These are phyloP conservation scores for Fopius arisanus DNA, from an alignment of 1,140 invertebrate species.

Conservation along the genomic window DNA sequence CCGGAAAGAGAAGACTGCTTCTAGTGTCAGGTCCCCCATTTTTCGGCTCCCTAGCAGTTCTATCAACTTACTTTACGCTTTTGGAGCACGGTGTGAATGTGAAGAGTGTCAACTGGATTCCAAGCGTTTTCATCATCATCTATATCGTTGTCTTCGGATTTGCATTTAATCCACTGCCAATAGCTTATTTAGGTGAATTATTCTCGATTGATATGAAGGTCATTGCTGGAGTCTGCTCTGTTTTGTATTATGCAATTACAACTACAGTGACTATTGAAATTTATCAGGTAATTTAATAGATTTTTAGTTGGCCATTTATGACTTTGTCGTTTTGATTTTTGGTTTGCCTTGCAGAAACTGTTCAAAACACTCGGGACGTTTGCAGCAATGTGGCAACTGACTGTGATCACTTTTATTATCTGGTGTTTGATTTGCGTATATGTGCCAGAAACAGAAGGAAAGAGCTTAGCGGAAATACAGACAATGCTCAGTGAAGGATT, in stretches of 20 bases:
- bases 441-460: constrained; percentile 12
- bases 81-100: constrained; percentile 62
- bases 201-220: constrained; percentile 62
- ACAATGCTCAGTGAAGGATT: constrained; percentile 4
- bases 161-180: constrained; percentile 59
- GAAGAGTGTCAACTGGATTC: constrained; percentile 48
- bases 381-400: constrained; percentile 2
- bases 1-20: constrained; percentile 77
- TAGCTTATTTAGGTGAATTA: constrained; percentile 61
- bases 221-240: constrained; percentile 55
- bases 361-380: neutral
- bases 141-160: constrained; percentile 57
- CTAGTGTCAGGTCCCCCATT: constrained; percentile 73
- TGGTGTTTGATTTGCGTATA: neutral
- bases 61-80: constrained; percentile 74
- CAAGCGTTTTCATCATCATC: constrained; percentile 50
- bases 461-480: constrained; percentile 13
- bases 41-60: constrained; percentile 68
- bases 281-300: constrained; percentile 55
- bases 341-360: neutral
- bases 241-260: constrained; percentile 56
- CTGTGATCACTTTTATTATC: constrained; percentile 3
- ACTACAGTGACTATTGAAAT: constrained; percentile 54
- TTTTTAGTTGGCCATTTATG: neutral
- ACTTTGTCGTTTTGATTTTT: neutral